Evolutionary conservation across 2,113 vertebrate genomes (phyloP).

Genomic region (Copsychus sechellarum): DNA sequence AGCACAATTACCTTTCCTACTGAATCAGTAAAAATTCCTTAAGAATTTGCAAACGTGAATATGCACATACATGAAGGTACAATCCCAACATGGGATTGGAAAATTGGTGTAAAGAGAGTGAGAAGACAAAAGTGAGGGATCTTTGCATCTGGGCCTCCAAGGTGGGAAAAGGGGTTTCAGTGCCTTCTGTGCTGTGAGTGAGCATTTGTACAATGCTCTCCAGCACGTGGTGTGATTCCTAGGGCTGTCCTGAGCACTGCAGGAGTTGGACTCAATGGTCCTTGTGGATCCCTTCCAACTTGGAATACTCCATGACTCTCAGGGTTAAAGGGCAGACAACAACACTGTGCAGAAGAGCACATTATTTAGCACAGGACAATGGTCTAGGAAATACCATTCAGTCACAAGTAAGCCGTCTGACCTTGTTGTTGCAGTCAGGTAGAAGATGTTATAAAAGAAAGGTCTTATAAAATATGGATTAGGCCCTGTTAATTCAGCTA

Average conservation of each 20-base stretch:
- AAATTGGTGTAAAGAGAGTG: background rate
- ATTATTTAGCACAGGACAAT: accelerated
- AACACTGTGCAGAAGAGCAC: accelerated
- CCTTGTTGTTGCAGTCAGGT: no score
- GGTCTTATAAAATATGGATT: no score
- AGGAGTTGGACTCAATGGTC: accelerated
- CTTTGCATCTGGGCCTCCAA: background rate
- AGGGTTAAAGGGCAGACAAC: background rate
- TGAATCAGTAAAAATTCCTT: background rate
- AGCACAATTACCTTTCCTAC: background rate
- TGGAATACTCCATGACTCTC: background rate
- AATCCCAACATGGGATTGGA: no score
- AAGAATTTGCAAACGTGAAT: background rate
- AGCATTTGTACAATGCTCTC: background rate
- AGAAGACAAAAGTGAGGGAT: background rate
- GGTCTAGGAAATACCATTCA: background rate
- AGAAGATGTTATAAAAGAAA: no score
- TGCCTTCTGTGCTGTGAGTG: accelerated
- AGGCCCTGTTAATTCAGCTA: no score
- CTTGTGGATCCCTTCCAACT: background rate
- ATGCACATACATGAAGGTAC: no score
- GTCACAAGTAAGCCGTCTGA: background rate
- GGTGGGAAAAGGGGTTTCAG: background rate
- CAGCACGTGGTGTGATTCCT: no score
- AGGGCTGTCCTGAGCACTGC: background rate